phyloP scores from a whole-genome alignment of 2,113 vertebrate genomes.

The Osmerus eperlanus region DNA sequence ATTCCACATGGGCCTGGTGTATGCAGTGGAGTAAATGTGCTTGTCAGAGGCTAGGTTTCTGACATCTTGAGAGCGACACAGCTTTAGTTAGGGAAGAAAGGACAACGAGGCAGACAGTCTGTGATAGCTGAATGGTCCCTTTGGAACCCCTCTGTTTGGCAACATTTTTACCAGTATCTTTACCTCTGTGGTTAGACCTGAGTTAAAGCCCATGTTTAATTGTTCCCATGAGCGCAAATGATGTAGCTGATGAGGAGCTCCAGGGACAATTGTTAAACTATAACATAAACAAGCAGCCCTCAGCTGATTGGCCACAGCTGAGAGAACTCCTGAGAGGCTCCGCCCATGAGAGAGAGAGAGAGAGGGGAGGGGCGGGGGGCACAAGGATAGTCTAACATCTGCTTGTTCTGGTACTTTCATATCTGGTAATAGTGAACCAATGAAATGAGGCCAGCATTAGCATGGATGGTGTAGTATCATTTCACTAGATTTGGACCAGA shows the following conservation, averaged over 20 bases:
- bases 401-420: slow-evolving; percentile 13
- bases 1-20: slow-evolving; percentile 63
- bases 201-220: slow-evolving; percentile 88
- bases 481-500: slow-evolving; percentile 20
- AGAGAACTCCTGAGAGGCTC: slow-evolving; percentile 24
- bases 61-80: slow-evolving; percentile 59
- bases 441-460: slow-evolving; percentile 14
- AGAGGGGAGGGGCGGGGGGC: background rate
- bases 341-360: slow-evolving; percentile 28
- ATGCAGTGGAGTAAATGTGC: slow-evolving; percentile 68
- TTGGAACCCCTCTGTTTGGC: slow-evolving; percentile 74
- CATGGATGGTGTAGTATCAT: slow-evolving; percentile 22
- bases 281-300: slow-evolving; percentile 82
- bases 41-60: slow-evolving; percentile 65
- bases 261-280: slow-evolving; percentile 83
- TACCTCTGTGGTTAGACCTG: slow-evolving; percentile 76
- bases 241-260: slow-evolving; percentile 90
- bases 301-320: slow-evolving; percentile 56
- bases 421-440: slow-evolving; percentile 10
- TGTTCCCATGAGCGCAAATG: slow-evolving; percentile 88
- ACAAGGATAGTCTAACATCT: background rate
- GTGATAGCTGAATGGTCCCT: slow-evolving; percentile 71
- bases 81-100: slow-evolving; percentile 63
- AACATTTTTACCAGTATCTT: slow-evolving; percentile 75
- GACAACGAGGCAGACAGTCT: slow-evolving; percentile 56